Evolutionary conservation across 2,113 vertebrate species (phyloP).

Genomic region (Uria lomvia): DNA sequence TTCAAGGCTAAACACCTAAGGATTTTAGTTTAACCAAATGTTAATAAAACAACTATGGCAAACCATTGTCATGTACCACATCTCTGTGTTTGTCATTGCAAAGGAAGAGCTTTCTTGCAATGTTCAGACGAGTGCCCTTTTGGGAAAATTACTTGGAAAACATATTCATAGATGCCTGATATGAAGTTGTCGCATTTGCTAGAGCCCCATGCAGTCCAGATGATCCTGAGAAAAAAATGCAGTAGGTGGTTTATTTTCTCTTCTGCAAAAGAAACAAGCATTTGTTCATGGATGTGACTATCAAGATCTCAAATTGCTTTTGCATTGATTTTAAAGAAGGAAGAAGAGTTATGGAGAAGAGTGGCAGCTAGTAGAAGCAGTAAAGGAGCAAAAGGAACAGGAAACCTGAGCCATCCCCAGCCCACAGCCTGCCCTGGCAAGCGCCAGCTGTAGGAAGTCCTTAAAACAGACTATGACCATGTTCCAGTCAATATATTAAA

Average conservation of each 20-base stretch:
- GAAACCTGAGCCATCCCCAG: not conserved
- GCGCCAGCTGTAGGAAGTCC: not conserved
- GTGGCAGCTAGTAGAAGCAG: not conserved
- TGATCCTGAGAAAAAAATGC: not conserved
- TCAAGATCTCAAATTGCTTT: not conserved
- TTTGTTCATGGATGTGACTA: not conserved
- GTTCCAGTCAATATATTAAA: not conserved
- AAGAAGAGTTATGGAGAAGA: not conserved
- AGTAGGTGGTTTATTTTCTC: not conserved
- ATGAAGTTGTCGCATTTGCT: not conserved
- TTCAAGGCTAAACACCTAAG: not conserved
- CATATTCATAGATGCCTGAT: not conserved
- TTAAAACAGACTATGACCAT: not conserved
- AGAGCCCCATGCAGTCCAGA: not conserved
- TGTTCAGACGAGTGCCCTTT: not conserved
- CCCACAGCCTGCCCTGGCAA: not conserved
- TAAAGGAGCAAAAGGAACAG: not conserved
- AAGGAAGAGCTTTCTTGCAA: not conserved
- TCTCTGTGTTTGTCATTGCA: not conserved
- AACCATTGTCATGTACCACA: fast-evolving
- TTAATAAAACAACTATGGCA: not conserved
- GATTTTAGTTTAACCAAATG: not conserved
- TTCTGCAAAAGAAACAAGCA: not conserved
- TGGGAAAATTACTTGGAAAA: not conserved
- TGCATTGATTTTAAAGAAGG: not conserved